phyloP scores from a whole-genome alignment of 2,888 invertebrate genomes.

The Furcula furcula region DNA sequence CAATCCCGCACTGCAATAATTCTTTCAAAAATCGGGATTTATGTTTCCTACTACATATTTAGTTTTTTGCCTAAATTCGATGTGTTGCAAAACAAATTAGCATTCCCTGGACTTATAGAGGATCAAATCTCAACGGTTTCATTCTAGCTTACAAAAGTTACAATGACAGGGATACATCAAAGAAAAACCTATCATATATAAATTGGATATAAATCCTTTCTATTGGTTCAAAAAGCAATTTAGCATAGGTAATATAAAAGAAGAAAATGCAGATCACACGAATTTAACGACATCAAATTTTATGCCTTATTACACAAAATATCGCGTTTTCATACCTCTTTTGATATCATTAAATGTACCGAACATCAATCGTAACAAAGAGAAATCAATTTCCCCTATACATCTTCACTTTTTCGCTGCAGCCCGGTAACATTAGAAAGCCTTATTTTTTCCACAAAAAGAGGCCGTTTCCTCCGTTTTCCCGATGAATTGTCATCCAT shows the following conservation, averaged over 20 bases:
- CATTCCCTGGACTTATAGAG: too few relatives aligned
- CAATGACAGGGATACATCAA: too few relatives aligned
- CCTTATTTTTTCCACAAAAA: constrained; percentile 45
- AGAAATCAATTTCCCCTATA: constrained; percentile 29
- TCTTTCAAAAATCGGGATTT: too few relatives aligned
- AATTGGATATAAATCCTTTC: too few relatives aligned
- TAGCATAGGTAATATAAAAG: not conserved
- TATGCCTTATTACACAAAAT: not conserved
- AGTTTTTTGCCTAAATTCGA: too few relatives aligned
- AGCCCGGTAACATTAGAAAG: constrained; percentile 42
- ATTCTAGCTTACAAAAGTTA: too few relatives aligned
- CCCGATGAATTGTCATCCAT: constrained; percentile 61
- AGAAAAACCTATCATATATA: too few relatives aligned
- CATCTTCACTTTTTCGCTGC: constrained; percentile 25
- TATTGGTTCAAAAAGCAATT: too few relatives aligned
- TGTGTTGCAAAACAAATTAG: too few relatives aligned
- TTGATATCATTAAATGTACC: constrained; percentile 25
- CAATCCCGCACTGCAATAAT: too few relatives aligned
- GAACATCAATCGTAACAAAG: constrained; percentile 31
- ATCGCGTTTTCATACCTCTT: constrained; percentile 10
- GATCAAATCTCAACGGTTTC: too few relatives aligned
- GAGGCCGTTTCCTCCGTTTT: constrained; percentile 51
- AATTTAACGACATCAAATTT: not conserved
- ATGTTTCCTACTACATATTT: too few relatives aligned
- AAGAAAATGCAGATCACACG: not conserved